Evolutionary conservation across 1,140 invertebrate species (phyloP), one percentile per base, ranked within the genome.

Genomic region (Drosophila malerkotliana): DNA sequence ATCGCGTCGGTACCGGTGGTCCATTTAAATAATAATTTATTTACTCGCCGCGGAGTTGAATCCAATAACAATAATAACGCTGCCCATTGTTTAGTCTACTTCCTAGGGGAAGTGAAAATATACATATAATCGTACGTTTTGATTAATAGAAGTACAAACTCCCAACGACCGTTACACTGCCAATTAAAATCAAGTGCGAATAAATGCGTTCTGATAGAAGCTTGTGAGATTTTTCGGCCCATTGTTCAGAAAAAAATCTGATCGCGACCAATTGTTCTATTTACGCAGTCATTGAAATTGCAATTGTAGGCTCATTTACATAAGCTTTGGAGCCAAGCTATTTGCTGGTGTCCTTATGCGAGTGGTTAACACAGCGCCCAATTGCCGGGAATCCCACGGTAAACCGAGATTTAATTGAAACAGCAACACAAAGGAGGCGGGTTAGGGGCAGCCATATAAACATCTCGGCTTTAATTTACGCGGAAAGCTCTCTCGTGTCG

Each of bases 111-210:
- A 67, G 9, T 54, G 28, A 34, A 39, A 30, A 24, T 67, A 26
- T 34, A 32, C 32, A 67, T 32, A 34, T 14, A 52, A 45, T 18
- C 45, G 45, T 24, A 4, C 34, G 48, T 9, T 26, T 63, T 67
- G 63, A 63, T 45, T 44, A 51, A 14, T 41, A 1, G 39, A n/a
- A 41, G 39, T 41, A 32, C 4, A 41, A 63, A 44, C n/a, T 1
- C n/a, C 21, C 18, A 49, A 37, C 48, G 49, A 68, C 53, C 26
- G n/a, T 39, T 69, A 49, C 63, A 69, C 64, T 69, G 64, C 52
- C 63, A 56, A 69, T 69, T 71, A 57, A 56, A 55, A 30, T n/a
- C 26, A 28, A 57, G 52, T 49, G 53, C 44, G 44, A 69, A 69
- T 49, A 41, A 69, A 57, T 26, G 26, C 18, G 66, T 39, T 37